Evolutionary conservation across 2,888 invertebrate genomes (phyloP).

Genomic region (Agrenia bidenticulata): DNA sequence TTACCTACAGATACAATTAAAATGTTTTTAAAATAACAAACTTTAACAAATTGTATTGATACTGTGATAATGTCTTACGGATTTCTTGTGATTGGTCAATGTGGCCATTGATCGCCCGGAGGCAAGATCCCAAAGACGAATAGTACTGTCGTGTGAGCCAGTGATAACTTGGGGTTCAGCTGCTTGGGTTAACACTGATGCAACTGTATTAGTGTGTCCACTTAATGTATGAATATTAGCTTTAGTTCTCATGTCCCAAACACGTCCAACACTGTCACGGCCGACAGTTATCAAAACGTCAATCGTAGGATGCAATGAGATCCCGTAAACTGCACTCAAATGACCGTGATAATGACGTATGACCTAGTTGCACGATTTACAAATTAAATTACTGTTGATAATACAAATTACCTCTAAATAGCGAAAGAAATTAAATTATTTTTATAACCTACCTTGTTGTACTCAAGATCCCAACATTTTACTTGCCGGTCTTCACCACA

Average conservation of each 20-base stretch:
- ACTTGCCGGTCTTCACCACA: constrained; percentile 99
- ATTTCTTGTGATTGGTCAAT: constrained; percentile 98
- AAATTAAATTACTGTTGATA: too few species aligned
- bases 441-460: constrained; percentile 76
- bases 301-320: constrained; percentile 91
- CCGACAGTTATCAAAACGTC: constrained; percentile 93
- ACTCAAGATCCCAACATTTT: constrained; percentile 99
- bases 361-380: too few species aligned
- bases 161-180: constrained; percentile 93
- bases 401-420: too few species aligned
- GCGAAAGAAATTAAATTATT: neutral
- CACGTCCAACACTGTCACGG: constrained; percentile 90
- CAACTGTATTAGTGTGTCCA: constrained; percentile 97
- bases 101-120: constrained; percentile 92
- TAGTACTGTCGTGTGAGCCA: constrained; percentile 93
- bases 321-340: constrained; percentile 89
- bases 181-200: constrained; percentile 88
- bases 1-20: constrained; percentile 56
- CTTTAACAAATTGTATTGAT: neutral
- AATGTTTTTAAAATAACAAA: constrained; percentile 5
- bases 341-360: constrained; percentile 99
- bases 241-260: constrained; percentile 99
- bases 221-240: constrained; percentile 94
- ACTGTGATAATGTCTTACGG: constrained; percentile 25
- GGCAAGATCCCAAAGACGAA: constrained; percentile 95